Base-by-base conservation (phyloP, 2,797 vertebrate genomes). In the Labroides dimidiatus region DNA sequence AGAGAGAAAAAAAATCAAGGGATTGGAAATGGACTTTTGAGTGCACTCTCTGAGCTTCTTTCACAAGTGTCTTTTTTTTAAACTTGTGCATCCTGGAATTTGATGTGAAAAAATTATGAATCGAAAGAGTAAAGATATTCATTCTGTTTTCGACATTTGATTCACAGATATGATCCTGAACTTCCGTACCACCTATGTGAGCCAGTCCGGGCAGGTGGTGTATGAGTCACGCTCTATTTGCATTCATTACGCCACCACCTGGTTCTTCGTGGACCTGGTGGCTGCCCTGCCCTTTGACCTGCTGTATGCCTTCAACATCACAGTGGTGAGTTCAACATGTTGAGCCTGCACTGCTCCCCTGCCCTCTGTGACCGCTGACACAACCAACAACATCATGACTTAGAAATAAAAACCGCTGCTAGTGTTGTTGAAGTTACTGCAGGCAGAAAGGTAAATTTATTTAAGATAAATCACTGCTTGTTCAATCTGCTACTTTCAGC, bases 201-300 rank as follows among this genome's bases (percentile, higher is more conserved):
- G 96, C 91, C 95, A 97, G 65, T 98, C 98, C 0, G 98, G 98
- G 30, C 98, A 99, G 91, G 98, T 99, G 88, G 94, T 97, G 72
- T 99, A 98, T 0, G 95, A 97, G 21, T 82, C 95, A 0, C 96
- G 96, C 59, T 96, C 96, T 84, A 99, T 99, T 85, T 98, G 97
- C 89, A 94, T 99, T 88, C 98, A 99, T 79, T 99, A 99, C 0
- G 91, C 95, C 90, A 96, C 96, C 80, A 97, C 96, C n/a, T 99
- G 98, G 98, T 99, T 99, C 93, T 96, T 99, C 0, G 95, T 99
- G 72, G 98, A 99, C 80, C 92, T 99, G 66, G 96, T 99, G 2
- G 98, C 98, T 0, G 97, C 97, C 14, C 91, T 99, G 87, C 98
- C 98, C 82, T 98, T 99, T 27, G 98, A 99, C 90, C 94, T 99